A percentile compares a stretch with the other conserved stretches of the same genome.
Evolutionary conservation across 2,888 invertebrate genomes (phyloP).

Genomic region (Hofmannophila pseudospretella): DNA sequence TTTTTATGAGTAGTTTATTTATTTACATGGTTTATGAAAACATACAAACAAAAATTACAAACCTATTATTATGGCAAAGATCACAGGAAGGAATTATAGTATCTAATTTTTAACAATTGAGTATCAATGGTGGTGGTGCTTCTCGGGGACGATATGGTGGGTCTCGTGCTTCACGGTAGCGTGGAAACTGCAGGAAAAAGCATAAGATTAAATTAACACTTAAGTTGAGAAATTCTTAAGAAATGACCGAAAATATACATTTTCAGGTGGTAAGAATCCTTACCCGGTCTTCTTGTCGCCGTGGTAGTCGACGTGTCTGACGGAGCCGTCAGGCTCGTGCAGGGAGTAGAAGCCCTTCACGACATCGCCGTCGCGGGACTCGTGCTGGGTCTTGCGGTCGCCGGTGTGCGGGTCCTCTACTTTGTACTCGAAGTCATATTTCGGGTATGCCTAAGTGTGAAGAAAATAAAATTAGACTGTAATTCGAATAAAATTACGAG

Average conservation of each 20-base stretch:
- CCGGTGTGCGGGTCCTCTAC: constrained; percentile 36
- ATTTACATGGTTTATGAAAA: not conserved
- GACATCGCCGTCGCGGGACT: constrained; percentile 33
- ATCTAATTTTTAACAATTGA: not conserved
- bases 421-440: constrained; percentile 44
- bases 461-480: no score
- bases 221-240: not conserved
- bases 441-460: constrained; percentile 34
- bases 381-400: constrained; percentile 36
- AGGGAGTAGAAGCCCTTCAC: constrained; percentile 33
- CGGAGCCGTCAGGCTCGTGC: constrained; percentile 32
- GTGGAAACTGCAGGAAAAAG: constrained; percentile 9
- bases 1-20: no score
- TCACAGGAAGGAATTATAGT: not conserved
- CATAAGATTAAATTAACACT: no score
- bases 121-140: not conserved
- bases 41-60: not conserved
- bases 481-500: no score
- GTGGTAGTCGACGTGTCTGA: constrained; percentile 31
- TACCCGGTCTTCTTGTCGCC: constrained; percentile 42
- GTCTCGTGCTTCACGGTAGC: constrained; percentile 4
- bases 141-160: not conserved
- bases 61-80: not conserved
- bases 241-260: constrained; percentile 3
- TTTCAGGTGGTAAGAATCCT: not conserved